Conservation (phyloP, 2,113 vertebrate species). For the Pterophyllum scalare region DNA sequence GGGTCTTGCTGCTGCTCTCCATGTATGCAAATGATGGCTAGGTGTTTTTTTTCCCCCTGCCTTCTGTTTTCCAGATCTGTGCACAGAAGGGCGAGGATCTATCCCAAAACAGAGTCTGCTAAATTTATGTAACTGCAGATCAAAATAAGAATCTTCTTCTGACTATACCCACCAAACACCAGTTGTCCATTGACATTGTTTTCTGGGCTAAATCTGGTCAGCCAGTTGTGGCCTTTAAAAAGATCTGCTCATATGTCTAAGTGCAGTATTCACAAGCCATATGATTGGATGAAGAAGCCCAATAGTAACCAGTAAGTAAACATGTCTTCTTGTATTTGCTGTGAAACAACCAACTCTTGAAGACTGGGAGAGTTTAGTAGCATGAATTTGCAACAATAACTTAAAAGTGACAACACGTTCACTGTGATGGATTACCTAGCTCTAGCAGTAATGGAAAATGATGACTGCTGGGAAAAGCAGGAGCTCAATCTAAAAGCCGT, state of each 20-base stretch:
- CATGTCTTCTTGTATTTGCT: background rate
- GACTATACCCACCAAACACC: background rate
- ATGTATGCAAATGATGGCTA: background rate
- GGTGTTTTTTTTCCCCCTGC: background rate
- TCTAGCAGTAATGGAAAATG: background rate
- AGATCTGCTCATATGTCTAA: background rate
- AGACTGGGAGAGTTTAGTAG: background rate
- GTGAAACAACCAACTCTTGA: background rate
- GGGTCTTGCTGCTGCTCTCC: background rate
- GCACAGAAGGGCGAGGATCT: background rate
- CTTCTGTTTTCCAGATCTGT: background rate
- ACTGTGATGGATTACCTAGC: constrained; percentile 4
- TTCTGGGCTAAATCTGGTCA: background rate
- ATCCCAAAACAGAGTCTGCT: background rate
- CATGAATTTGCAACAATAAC: background rate
- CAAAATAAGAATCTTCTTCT: background rate
- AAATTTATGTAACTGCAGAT: background rate
- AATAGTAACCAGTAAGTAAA: background rate
- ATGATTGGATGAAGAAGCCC: background rate
- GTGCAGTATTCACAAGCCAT: fast-evolving
- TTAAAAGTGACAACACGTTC: background rate
- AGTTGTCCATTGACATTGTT: background rate
- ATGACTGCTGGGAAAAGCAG: background rate
- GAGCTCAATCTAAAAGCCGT: background rate
- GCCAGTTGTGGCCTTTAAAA: background rate